Evolutionary conservation across 2,113 vertebrate species (phyloP).

Genomic region (Colossoma macropomum): DNA sequence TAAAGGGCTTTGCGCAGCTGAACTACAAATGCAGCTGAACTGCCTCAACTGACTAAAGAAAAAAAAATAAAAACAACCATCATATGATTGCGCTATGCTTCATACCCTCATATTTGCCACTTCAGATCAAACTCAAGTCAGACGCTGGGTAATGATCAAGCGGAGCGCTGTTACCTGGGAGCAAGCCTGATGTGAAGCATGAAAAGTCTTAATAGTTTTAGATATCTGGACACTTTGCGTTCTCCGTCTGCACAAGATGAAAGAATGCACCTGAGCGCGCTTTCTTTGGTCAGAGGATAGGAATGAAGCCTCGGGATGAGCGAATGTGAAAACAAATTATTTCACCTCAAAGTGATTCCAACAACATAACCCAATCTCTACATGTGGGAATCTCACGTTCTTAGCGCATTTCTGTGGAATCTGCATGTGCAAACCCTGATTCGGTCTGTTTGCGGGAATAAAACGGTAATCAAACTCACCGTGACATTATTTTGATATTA

Average conservation of each 20-base stretch:
- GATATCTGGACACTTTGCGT: constrained; percentile 32
- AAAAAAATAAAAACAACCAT: neutral
- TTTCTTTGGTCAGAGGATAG: constrained; percentile 39
- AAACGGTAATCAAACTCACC: neutral
- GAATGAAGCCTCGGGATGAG: constrained; percentile 46
- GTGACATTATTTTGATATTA: neutral
- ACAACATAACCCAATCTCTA: constrained; percentile 14
- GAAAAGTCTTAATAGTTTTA: constrained; percentile 34
- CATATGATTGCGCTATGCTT: constrained; percentile 15
- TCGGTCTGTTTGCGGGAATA: no score
- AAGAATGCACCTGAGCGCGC: constrained; percentile 48
- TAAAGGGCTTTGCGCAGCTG: neutral
- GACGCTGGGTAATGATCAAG: constrained; percentile 19
- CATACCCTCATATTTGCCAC: constrained; percentile 18
- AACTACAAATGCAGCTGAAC: neutral
- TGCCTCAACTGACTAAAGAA: neutral
- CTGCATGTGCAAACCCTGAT: neutral
- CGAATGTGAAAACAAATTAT: constrained; percentile 46
- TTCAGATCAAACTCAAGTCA: constrained; percentile 32
- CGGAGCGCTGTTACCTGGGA: constrained; percentile 22
- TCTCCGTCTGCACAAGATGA: constrained; percentile 38
- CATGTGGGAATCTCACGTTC: constrained; percentile 17
- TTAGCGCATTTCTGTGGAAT: constrained; percentile 8
- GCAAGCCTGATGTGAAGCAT: constrained; percentile 31
- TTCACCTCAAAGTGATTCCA: constrained; percentile 43